phyloP scores from a whole-genome alignment of 1,140 invertebrate genomes.

The Dendroctonus valens region DNA sequence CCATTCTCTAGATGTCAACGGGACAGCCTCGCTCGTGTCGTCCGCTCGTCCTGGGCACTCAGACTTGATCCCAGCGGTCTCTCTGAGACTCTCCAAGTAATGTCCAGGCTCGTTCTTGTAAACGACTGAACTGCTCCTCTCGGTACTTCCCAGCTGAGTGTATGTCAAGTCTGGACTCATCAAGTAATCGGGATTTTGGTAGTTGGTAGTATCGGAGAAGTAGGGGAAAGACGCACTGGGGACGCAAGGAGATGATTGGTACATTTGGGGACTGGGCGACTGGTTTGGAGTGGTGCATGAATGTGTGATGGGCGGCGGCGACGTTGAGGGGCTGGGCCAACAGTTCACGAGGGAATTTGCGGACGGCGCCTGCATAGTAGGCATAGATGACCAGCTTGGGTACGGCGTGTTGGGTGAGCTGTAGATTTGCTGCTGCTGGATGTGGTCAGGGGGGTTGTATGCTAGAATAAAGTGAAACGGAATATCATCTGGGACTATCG shows the following conservation, averaged over 20 bases:
- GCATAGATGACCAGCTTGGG: slow-evolving; percentile 43
- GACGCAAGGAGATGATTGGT: slow-evolving; percentile 44
- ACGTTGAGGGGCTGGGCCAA: slow-evolving; percentile 48
- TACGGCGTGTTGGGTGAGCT: slow-evolving; percentile 42
- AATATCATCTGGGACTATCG: too few species aligned
- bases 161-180: slow-evolving; percentile 41
- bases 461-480: slow-evolving; percentile 36
- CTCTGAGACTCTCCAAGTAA: slow-evolving; percentile 13
- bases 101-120: slow-evolving; percentile 39
- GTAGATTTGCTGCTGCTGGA: slow-evolving; percentile 45
- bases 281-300: slow-evolving; percentile 45
- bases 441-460: slow-evolving; percentile 49
- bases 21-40: slow-evolving; percentile 35
- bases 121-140: slow-evolving; percentile 34
- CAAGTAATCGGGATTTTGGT: slow-evolving; percentile 47
- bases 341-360: slow-evolving; percentile 47
- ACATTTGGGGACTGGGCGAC: slow-evolving; percentile 49
- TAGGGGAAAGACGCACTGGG: too few species aligned
- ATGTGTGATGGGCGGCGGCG: slow-evolving; percentile 48
- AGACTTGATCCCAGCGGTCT: slow-evolving; percentile 16
- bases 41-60: slow-evolving; percentile 36
- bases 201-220: slow-evolving; percentile 44
- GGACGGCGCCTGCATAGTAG: slow-evolving; percentile 45
- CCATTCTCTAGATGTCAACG: slow-evolving; percentile 20
- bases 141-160: slow-evolving; percentile 37